Evolutionary conservation across 2,797 vertebrate genomes (phyloP), one percentile per base, ranked within the genome.

Genomic region (Sebastes nivosus): DNA sequence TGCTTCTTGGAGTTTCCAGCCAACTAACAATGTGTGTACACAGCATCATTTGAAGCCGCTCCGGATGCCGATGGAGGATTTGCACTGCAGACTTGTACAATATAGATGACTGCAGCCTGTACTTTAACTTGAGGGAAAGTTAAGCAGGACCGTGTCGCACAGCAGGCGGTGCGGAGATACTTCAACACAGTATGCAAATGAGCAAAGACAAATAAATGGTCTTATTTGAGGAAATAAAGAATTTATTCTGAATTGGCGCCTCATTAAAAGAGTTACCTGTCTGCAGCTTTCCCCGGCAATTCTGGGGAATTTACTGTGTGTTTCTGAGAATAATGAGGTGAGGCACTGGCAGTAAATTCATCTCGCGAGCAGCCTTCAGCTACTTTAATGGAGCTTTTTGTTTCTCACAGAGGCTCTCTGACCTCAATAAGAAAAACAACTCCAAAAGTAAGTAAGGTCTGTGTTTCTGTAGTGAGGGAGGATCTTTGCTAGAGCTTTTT

Each of bases 281-380:
- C 77, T 71, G 71, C 72, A 46, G 57, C 65, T 71, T 36, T 67
- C 72, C 29, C 16, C 30, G 18, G 80, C 55, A 58, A 6, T 81
- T 68, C 79, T 32, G 67, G 46, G 74, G 65, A 67, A 69, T 75
- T 65, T 79, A 38, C 86, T 79, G 78, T 67, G 75, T 71, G 50
- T 72, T 74, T 80, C 64, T 73, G 79, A 80, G 79, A 90, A 87
- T 90, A 90, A 92, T 87, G 84, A 90, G 86, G 46, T 38, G 81
- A 79, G 46, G 66, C 61, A 6, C 22, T 72, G 67, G 79, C 74
- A 59, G 84, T 54, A 67, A 73, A 89, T 77, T 88, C 74, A 83
- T 88, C 79, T 73, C 13, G 9, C 25, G 22, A 79, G 78, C 72
- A 54, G 86, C 86, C 75, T 55, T 58, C 59, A 80, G 88, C 83